Evolutionary conservation across 2,888 invertebrate genomes (phyloP).

Genomic region (Tenthredo scrophulariae): DNA sequence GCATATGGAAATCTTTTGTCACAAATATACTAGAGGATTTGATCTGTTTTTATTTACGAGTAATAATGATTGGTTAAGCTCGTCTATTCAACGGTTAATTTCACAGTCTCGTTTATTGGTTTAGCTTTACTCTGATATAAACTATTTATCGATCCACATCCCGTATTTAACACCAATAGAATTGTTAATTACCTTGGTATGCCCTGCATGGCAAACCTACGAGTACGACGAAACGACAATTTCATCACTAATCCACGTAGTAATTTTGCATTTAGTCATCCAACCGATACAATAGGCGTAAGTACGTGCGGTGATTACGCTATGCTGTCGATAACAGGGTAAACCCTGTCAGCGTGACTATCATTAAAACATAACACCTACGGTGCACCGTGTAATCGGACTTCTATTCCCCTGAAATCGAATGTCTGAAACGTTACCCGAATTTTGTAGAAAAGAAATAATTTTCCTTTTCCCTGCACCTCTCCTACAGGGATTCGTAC

Average conservation of each 20-base stretch:
- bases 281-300: constrained; percentile 17
- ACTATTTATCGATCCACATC: constrained; percentile 21
- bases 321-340: constrained; percentile 18
- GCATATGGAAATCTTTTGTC: background rate
- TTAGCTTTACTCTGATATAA: constrained; percentile 7
- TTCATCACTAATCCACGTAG: constrained; percentile 42
- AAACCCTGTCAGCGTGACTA: background rate
- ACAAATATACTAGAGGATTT: background rate
- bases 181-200: constrained; percentile 41
- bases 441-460: background rate
- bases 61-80: background rate
- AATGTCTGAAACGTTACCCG: background rate
- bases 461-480: background rate
- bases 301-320: constrained; percentile 33
- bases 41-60: background rate
- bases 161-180: constrained; percentile 46
- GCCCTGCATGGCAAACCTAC: background rate
- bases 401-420: background rate
- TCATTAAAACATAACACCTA: background rate
- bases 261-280: constrained; percentile 41
- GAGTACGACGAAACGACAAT: constrained; percentile 17
- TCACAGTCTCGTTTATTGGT: constrained; percentile 16
- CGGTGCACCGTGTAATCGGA: background rate
- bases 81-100: constrained; percentile 7
- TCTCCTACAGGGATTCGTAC: background rate